These are phyloP conservation scores for Lemur catta DNA, from an alignment of 2,797 vertebrate genomes.

Conservation along the genomic window DNA sequence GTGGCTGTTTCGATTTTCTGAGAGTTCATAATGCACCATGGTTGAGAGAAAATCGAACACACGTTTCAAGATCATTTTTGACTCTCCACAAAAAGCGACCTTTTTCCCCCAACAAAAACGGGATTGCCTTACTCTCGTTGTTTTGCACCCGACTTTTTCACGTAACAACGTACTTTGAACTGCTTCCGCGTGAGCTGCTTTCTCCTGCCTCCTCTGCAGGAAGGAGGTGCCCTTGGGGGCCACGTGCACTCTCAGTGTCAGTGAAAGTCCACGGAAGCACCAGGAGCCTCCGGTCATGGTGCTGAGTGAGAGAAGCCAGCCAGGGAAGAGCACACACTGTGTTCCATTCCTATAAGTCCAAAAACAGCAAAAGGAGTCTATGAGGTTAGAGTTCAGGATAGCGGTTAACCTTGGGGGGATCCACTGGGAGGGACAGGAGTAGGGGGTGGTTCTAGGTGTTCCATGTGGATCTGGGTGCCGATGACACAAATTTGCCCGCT, in stretches of 20 bases:
- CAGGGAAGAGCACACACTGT: not conserved
- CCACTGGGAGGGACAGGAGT: not conserved
- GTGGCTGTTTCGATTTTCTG: not conserved
- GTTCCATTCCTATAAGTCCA: not conserved
- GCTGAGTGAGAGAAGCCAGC: not conserved
- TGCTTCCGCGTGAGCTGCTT: not conserved
- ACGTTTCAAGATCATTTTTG: not conserved
- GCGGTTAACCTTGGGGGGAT: not conserved
- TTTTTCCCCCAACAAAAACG: not conserved
- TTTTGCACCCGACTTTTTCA: not conserved
- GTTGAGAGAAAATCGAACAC: not conserved
- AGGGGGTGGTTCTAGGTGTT: not conserved
- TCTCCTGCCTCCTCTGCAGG: not conserved
- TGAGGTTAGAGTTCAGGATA: not conserved
- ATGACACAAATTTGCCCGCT: not conserved
- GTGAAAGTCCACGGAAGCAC: not conserved
- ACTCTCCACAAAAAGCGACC: not conserved
- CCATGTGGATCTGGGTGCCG: not conserved
- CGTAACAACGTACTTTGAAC: accelerated
- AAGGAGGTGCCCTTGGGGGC: not conserved
- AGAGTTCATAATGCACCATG: not conserved
- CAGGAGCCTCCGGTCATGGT: not conserved
- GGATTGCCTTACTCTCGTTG: not conserved
- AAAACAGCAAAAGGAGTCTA: not conserved
- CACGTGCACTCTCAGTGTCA: accelerated